phyloP scores from a whole-genome alignment of 2,888 invertebrate species.

The Digitonthophagus gazella region DNA sequence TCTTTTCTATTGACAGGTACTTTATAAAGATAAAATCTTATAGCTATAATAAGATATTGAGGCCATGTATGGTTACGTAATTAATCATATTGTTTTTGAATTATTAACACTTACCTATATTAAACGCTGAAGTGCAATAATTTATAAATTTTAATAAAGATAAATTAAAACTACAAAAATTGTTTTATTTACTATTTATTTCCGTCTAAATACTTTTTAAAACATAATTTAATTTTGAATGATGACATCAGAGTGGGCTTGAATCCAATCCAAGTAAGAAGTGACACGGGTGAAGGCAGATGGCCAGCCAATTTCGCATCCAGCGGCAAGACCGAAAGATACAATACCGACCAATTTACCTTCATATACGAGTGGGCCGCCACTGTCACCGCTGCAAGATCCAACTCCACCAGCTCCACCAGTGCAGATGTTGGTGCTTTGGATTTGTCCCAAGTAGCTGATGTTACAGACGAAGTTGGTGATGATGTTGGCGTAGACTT shows the following conservation, averaged over 20 bases:
- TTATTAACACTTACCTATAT: too few species aligned
- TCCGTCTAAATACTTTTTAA: too few species aligned
- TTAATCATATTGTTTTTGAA: too few species aligned
- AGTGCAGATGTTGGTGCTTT: slow-evolving; percentile 50
- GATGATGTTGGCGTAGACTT: slow-evolving; percentile 16
- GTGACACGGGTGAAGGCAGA: slow-evolving; percentile 48
- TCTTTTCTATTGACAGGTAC: not conserved
- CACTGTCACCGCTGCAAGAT: slow-evolving; percentile 55
- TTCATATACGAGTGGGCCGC: slow-evolving; percentile 39
- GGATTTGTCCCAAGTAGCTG: slow-evolving; percentile 12
- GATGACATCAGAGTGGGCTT: slow-evolving; percentile 26
- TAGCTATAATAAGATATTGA: not conserved
- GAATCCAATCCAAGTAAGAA: slow-evolving; percentile 45
- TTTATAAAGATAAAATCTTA: not conserved
- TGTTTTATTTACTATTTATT: too few species aligned
- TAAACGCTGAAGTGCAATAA: too few species aligned
- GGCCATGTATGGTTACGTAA: not conserved
- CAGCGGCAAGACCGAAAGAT: slow-evolving; percentile 44
- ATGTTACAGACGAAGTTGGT: slow-evolving; percentile 11
- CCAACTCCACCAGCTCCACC: slow-evolving; percentile 50
- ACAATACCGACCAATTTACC: slow-evolving; percentile 38
- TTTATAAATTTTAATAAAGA: too few species aligned
- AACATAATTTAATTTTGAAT: too few species aligned
- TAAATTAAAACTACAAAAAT: too few species aligned
- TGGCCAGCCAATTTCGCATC: slow-evolving; percentile 49